Percentiles rank a stretch among this genome's conserved stretches.
Conservation (phyloP, 2,888 invertebrate genomes). For the Oxycera nigricornis region DNA sequence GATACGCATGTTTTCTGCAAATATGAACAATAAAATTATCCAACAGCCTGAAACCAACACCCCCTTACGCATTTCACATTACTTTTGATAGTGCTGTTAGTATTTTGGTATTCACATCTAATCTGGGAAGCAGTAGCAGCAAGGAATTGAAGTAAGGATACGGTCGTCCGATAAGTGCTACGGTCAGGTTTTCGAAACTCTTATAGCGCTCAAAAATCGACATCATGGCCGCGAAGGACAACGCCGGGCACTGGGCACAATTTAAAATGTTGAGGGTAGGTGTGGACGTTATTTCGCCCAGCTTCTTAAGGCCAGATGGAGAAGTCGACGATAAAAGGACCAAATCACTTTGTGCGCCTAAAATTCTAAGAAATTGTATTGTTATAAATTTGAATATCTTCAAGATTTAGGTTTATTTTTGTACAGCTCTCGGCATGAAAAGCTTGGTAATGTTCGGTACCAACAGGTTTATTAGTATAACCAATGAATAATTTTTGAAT, state of each 20-base stretch:
- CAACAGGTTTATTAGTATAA: too few species aligned
- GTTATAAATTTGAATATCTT: too few species aligned
- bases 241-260: conserved; percentile 3
- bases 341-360: conserved; percentile 5
- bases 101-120: background rate
- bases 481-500: too few species aligned
- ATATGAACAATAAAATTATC: background rate
- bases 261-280: conserved; percentile 1
- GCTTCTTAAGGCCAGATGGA: background rate
- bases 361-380: background rate
- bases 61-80: background rate
- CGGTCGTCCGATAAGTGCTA: background rate
- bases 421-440: too few species aligned
- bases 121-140: background rate
- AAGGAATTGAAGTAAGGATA: conserved; percentile 23
- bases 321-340: background rate
- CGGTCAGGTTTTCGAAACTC: background rate
- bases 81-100: background rate
- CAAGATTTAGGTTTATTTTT: background rate
- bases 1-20: background rate
- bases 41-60: too few species aligned
- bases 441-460: too few species aligned
- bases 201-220: background rate
- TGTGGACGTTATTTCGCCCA: background rate
- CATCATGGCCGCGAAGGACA: background rate